Base-by-base conservation (phyloP, 1,140 invertebrate species). In the Drosophila albomicans region DNA sequence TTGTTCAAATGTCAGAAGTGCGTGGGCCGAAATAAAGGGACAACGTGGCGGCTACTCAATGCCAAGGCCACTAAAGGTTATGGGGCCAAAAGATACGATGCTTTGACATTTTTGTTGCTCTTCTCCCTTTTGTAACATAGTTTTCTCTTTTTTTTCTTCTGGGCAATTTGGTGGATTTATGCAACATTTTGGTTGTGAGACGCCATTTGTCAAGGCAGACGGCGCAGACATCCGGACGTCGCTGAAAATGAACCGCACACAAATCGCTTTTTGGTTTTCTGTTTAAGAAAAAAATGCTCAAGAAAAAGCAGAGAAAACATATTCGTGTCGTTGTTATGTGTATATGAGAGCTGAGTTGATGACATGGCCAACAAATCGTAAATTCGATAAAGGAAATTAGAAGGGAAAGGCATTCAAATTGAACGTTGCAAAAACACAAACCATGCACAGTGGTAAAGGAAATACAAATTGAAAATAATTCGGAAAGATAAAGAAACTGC, bases 311-410 rank as follows among this genome's bases (percentile, higher is more conserved):
- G 16, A n/a, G 10, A 67, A 69, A 58, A 48, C 35, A 56, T 61
- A 77, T 81, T 77, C 68, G 16, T 48, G 61, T 68, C 38, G 64
- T 64, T 58, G 10, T 57, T 57, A 54, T 11, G 35, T 48, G 48
- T 62, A 45, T 64, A 38, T 30, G 61, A 52, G 61, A 52, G 61
- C 43, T 15, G 72, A 88, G 79, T 58, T 87, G 82, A 87, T 82
- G 84, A 80, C 85, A 88, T 84, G 85, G 67, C 77, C 78, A 84
- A 89, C 81, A 89, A 88, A 89, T 89, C 84, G 84, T 89, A 88
- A 89, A 88, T 88, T 88, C 84, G 84, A 89, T 89, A 88, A 88
- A 89, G 84, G 84, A 88, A 88, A 88, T 88, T 88, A 88, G 85
- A 88, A 88, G 73, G 85, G 63, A 79, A 82, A 78, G 67, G 51